A percentile compares a stretch with the other conserved stretches of the same genome.
phyloP scores from a whole-genome alignment of 2,888 invertebrate genomes.

The Bhutanitis thaidina region DNA sequence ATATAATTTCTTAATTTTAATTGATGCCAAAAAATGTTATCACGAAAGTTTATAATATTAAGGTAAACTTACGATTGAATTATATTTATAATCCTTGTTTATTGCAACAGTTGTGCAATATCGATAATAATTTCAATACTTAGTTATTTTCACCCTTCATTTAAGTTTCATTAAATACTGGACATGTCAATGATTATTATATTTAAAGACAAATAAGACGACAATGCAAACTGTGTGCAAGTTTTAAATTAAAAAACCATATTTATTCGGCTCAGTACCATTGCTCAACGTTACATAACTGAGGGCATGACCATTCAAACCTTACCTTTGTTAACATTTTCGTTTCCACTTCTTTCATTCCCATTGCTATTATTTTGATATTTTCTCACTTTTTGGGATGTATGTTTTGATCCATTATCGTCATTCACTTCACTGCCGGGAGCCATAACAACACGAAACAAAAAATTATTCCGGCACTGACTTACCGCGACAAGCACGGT shows the following conservation, averaged over 20 bases:
- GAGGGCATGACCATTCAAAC: slow-evolving; percentile 59
- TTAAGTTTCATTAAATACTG: too few species aligned
- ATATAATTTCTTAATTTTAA: too few species aligned
- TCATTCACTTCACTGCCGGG: slow-evolving; percentile 80
- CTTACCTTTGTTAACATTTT: slow-evolving; percentile 74
- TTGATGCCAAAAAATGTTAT: too few species aligned
- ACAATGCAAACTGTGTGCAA: too few species aligned
- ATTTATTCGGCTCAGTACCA: slow-evolving; percentile 41
- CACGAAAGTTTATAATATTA: too few species aligned
- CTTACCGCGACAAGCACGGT: slow-evolving; percentile 74
- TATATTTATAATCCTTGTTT: too few species aligned
- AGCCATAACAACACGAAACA: slow-evolving; percentile 81
- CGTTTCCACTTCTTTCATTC: slow-evolving; percentile 62
- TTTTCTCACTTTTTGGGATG: slow-evolving; percentile 75
- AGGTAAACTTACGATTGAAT: too few species aligned
- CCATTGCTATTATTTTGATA: slow-evolving; percentile 61
- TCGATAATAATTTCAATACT: too few species aligned
- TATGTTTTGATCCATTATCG: slow-evolving; percentile 71
- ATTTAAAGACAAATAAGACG: too few species aligned
- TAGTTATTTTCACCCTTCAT: too few species aligned
- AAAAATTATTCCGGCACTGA: slow-evolving; percentile 72
- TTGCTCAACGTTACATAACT: slow-evolving; percentile 73
- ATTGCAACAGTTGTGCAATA: too few species aligned
- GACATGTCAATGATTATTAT: too few species aligned
- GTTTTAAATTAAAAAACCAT: slow-evolving; percentile 24